phyloP scores from a whole-genome alignment of 30 jellyfish, hydroid and myxozoan genomes.

The Aurelia sp. region DNA sequence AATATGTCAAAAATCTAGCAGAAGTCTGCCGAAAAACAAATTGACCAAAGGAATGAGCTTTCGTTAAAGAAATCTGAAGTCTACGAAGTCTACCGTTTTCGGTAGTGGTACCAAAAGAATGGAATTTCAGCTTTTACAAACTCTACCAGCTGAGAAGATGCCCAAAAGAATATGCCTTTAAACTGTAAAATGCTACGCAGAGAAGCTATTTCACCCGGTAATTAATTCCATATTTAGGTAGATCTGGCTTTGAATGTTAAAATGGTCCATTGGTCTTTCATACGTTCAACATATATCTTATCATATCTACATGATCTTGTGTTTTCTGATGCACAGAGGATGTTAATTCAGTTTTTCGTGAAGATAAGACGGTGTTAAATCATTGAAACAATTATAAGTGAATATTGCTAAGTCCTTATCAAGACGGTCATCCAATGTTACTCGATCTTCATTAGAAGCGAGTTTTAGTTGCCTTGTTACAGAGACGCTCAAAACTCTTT shows the following conservation, averaged over 20 bases:
- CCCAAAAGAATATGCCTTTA: no score
- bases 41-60: no score
- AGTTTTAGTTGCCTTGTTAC: conserved; percentile 51
- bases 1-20: no score
- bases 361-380: conserved; percentile 43
- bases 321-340: conserved; percentile 47
- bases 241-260: conserved; percentile 62
- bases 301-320: conserved; percentile 55
- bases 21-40: no score
- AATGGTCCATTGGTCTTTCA: conserved; percentile 38
- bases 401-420: conserved; percentile 46
- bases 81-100: no score
- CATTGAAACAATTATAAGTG: conserved; percentile 30
- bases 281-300: conserved; percentile 46
- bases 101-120: no score
- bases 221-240: conserved; percentile 29
- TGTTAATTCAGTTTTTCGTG: conserved; percentile 35
- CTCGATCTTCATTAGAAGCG: conserved; percentile 50
- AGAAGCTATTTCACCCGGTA: conserved; percentile 33
- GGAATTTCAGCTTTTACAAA: no score
- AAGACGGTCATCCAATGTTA: conserved; percentile 36
- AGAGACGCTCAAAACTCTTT: conserved; percentile 44
- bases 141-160: no score
- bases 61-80: no score
- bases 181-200: conserved; percentile 26